A percentile compares a stretch with the other conserved stretches of the same genome.
phyloP scores from a whole-genome alignment of 2,113 vertebrate species.

The Eretmochelys imbricata region DNA sequence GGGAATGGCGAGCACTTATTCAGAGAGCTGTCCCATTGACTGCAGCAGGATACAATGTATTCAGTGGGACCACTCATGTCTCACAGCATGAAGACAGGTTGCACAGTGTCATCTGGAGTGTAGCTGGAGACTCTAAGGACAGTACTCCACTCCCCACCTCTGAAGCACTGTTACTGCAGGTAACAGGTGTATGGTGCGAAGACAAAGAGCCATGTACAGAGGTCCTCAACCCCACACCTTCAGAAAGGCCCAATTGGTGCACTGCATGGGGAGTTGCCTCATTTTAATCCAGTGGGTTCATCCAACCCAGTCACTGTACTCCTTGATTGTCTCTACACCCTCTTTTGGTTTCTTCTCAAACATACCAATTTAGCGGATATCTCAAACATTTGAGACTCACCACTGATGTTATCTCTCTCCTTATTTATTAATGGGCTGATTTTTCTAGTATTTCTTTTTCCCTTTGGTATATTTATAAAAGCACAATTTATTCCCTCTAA shows the following conservation, averaged over 20 bases:
- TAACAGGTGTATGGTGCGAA: background rate
- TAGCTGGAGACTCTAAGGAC: background rate
- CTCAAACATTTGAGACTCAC: background rate
- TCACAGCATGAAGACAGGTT: background rate
- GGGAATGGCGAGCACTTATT: background rate
- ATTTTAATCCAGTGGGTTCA: background rate
- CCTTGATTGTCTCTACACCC: background rate
- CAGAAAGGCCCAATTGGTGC: background rate
- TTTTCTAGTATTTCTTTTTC: background rate
- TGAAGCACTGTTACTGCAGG: background rate
- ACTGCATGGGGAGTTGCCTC: background rate
- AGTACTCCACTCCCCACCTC: background rate
- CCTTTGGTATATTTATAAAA: background rate
- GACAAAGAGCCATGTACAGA: background rate
- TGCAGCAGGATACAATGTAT: background rate
- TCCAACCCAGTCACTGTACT: accelerated
- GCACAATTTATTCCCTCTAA: background rate
- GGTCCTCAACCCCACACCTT: background rate
- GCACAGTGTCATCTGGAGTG: background rate
- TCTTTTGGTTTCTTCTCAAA: background rate
- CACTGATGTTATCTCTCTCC: background rate
- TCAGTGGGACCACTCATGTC: background rate
- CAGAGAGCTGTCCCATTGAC: background rate
- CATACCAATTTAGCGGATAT: background rate
- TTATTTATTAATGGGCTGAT: background rate